These are phyloP conservation scores for Heliangelus exortis DNA, from an alignment of 2,797 vertebrate genomes.

Conservation along the genomic window DNA sequence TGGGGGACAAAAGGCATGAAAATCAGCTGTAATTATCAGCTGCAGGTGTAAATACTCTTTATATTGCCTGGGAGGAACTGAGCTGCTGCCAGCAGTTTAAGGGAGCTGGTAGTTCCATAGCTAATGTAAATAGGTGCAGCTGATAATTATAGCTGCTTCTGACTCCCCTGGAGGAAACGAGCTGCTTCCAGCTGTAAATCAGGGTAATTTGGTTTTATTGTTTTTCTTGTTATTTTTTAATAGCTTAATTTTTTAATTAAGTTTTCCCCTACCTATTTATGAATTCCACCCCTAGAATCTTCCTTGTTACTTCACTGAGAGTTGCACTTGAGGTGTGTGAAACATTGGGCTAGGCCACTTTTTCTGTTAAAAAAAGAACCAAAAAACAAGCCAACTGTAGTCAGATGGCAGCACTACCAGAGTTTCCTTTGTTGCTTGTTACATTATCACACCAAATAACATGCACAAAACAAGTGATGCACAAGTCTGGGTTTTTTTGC, in stretches of 20 bases:
- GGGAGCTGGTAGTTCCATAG: not conserved
- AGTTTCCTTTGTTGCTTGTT: not conserved
- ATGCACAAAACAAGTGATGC: not conserved
- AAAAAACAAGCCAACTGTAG: not conserved
- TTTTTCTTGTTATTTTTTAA: constrained; percentile 43
- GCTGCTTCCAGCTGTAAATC: constrained; percentile 53
- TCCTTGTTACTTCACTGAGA: not conserved
- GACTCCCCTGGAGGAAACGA: constrained; percentile 34
- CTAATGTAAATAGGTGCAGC: not conserved
- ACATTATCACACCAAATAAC: not conserved
- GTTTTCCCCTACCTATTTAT: not conserved
- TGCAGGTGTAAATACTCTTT: not conserved
- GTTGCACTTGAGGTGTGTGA: not conserved
- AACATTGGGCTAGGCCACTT: not conserved
- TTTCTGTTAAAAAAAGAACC: not conserved
- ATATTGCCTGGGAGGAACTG: not conserved
- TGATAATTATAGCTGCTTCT: constrained; percentile 25
- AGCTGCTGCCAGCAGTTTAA: not conserved
- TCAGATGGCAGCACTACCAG: not conserved
- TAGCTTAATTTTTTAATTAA: constrained; percentile 39
- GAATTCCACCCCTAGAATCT: not conserved
- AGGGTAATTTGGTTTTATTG: constrained; percentile 25
- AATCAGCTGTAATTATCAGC: constrained; percentile 1
- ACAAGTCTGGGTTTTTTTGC: not conserved
- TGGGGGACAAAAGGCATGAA: not conserved